Evolutionary conservation across 2,797 vertebrate genomes (phyloP), one percentile per base, ranked within the genome.

Genomic region (Echeneis naucrates): DNA sequence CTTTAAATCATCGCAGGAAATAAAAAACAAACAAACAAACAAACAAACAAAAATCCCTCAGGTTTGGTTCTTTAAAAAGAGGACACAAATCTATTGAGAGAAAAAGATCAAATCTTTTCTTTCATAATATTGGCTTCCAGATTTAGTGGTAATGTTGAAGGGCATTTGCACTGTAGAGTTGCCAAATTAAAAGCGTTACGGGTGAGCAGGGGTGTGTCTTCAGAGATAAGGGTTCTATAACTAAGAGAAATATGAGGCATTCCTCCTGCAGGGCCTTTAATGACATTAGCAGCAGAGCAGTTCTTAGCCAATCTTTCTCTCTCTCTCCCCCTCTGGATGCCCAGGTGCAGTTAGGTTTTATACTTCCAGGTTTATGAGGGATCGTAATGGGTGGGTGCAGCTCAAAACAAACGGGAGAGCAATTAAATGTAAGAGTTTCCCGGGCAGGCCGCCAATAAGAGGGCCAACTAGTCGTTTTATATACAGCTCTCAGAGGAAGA

Each of bases 341-440:
- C 24, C 75, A 80, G 79, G 79, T 84, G 70, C 68, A 68, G 75
- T 54, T 40, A 38, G 59, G 57, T 67, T 82, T 87, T 77, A 83
- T 68, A 24, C 61, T 3, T 40, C 50, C 65, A 67, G 30, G 5
- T 88, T 90, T 88, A 89, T 24, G 79, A 78, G 80, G 26, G 59
- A 60, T 76, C 37, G 42, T 80, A 84, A 80, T 78, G 74, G 72
- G 68, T 80, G 75, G 75, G 84, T 68, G 77, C 84, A 75, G 78
- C 75, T 82, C 77, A 61, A 80, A 88, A 86, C 65, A 85, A 88
- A 83, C 62, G 14, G 78, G 64, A 77, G 73, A 64, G 54, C 65
- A 80, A 78, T 85, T 84, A 82, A 87, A 84, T 44, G 53, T 73
- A 79, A 84, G 76, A 76, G 71, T 66, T 78, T 81, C 75, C 69